phyloP scores from a whole-genome alignment of 2,888 invertebrate species.

The Oscheius sp. region DNA sequence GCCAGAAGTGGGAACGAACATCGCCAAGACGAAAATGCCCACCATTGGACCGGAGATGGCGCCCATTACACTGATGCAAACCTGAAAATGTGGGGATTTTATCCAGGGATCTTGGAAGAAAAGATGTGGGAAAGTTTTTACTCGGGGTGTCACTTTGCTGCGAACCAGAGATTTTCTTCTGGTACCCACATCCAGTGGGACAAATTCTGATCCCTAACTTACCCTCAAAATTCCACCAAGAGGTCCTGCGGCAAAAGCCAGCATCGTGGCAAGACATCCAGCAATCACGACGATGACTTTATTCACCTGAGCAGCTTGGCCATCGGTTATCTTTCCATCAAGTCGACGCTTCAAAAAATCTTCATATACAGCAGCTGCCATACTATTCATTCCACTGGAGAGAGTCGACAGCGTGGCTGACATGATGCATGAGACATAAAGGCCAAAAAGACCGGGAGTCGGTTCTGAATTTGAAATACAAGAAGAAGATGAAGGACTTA shows the following conservation, averaged over 20 bases:
- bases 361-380: conserved; percentile 69
- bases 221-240: conserved; percentile 64
- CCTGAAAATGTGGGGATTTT: conserved; percentile 27
- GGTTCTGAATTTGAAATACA: conserved; percentile 45
- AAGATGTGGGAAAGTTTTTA: too few relatives aligned
- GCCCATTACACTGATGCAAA: conserved; percentile 67
- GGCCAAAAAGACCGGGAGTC: conserved; percentile 65
- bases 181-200: too few relatives aligned
- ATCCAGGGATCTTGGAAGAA: too few relatives aligned
- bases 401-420: conserved; percentile 68
- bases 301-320: conserved; percentile 50
- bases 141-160: too few relatives aligned
- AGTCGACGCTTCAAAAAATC: conserved; percentile 62
- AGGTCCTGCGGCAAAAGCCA: conserved; percentile 63
- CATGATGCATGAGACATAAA: conserved; percentile 67
- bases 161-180: too few relatives aligned
- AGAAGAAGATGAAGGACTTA: conserved; percentile 29
- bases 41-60: conserved; percentile 66
- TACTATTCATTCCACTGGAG: conserved; percentile 68
- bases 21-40: conserved; percentile 64
- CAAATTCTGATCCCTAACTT: too few relatives aligned
- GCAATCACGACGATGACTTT: conserved; percentile 52
- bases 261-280: conserved; percentile 53
- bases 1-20: conserved; percentile 65
- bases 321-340: conserved; percentile 55